These are phyloP conservation scores for Corbicula japonica DNA, from an alignment of 2,888 invertebrate genomes.

Conservation along the genomic window DNA sequence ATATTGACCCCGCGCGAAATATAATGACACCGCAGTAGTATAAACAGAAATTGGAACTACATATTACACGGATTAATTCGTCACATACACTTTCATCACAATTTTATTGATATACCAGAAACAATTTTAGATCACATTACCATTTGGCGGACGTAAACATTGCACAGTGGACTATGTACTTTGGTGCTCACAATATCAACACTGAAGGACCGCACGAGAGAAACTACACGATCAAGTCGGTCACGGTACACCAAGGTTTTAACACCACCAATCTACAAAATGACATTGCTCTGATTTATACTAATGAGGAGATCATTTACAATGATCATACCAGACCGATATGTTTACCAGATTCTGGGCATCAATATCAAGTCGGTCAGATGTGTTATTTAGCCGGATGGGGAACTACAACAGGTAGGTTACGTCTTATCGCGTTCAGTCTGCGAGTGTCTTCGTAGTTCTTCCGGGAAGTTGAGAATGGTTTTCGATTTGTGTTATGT, in stretches of 20 bases:
- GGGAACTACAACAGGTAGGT: slow-evolving; percentile 15
- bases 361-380: slow-evolving; percentile 13
- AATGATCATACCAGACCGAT: slow-evolving; percentile 29
- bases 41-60: too few species aligned
- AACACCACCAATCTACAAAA: slow-evolving; percentile 14
- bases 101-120: background rate
- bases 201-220: slow-evolving; percentile 20
- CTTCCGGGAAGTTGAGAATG: too few species aligned
- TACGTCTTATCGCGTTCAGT: too few species aligned
- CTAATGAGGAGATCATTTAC: slow-evolving; percentile 27
- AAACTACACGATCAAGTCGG: slow-evolving; percentile 24
- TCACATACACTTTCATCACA: too few species aligned
- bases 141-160: slow-evolving; percentile 11
- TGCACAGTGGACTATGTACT: slow-evolving; percentile 17
- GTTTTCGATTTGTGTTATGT: too few species aligned
- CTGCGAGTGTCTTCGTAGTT: too few species aligned
- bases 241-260: slow-evolving; percentile 22
- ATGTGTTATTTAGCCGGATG: slow-evolving; percentile 37
- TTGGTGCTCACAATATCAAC: slow-evolving; percentile 36
- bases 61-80: too few species aligned
- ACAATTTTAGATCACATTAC: slow-evolving; percentile 7
- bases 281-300: slow-evolving; percentile 30
- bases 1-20: too few species aligned
- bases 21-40: too few species aligned
- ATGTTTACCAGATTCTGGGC: slow-evolving; percentile 22